Base-by-base conservation (phyloP, 2,113 vertebrate species). In the Pteruthius melanotis region DNA sequence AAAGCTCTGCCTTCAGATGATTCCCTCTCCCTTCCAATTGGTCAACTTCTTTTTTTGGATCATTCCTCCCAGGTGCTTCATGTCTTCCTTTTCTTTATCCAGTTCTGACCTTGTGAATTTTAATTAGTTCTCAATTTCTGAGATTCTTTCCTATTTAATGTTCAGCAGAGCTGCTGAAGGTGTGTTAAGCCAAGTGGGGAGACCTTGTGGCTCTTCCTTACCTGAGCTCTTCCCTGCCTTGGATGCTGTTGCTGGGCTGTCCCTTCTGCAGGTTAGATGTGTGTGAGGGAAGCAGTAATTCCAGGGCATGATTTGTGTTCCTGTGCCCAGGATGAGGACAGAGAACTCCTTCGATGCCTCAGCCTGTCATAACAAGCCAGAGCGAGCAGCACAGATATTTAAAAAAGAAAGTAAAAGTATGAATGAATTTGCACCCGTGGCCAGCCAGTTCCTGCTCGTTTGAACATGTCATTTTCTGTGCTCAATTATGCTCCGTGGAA, bases 401-500 rank as follows among this genome's bases (percentile, higher is more conserved):
- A 76, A 53, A 74, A 88, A 50, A 42, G 35, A 56, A 74, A 81
- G 44, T 52, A 60, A 61, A 83, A 79, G 30, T 53, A 56, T 89
- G 85, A 79, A 79, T 94, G 90, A 45, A 15, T 69, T 37, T 69
- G 45, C 54, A 45, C 66, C 63, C 13, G 15, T 28, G 65, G 66
- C 10, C 69, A 83, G 69, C 54, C 85, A 31, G 52, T 33, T 90
- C 52, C 77, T 92, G 70, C 87, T 82, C 17, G 84, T 95, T 76
- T 39, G 19, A 70, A 86, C 89, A 57, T 83, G 87, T 60, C 50
- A 14, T 71, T 80, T 91, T 84, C 40, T 45, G 27, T 45, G 6
- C 40, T 83, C 77, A 63, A 0, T 79, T 59, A 12, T 52, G 64
- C 69, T 86, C 40, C 1, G 0, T 18, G 82, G 59, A 85, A 59